These are phyloP conservation scores for Pangasianodon gigas DNA, from an alignment of 2,113 vertebrate genomes.

Conservation along the genomic window DNA sequence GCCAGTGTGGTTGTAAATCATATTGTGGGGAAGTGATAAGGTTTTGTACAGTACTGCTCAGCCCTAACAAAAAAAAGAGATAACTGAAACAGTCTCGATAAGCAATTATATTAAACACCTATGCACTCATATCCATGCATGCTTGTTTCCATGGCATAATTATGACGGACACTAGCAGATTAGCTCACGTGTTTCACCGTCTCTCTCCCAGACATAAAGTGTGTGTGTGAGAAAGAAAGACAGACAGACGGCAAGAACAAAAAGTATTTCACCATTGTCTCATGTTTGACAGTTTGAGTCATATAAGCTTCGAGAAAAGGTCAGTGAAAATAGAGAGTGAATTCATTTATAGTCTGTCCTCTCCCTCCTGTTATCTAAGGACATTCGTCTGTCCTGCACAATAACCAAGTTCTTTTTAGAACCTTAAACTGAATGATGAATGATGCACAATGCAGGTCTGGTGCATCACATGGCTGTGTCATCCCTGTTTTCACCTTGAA, in stretches of 20 bases:
- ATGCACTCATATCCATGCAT: conserved; percentile 7
- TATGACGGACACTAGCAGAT: conserved; percentile 22
- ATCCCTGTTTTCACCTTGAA: conserved; percentile 38
- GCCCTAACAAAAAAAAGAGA: not conserved
- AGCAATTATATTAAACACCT: conserved; percentile 32
- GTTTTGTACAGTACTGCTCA: conserved; percentile 14
- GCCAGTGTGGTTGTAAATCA: conserved; percentile 20
- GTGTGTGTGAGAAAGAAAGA: not conserved
- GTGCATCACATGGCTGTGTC: conserved; percentile 46
- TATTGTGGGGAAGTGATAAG: conserved; percentile 25
- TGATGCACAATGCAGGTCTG: conserved; percentile 15
- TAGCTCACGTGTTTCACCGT: not conserved
- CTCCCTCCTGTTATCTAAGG: conserved; percentile 48
- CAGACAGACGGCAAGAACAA: conserved; percentile 32
- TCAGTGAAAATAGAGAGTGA: conserved; percentile 55
- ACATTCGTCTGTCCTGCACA: conserved; percentile 47
- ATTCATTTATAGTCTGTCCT: conserved; percentile 57
- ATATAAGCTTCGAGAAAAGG: conserved; percentile 53
- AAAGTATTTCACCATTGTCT: conserved; percentile 66
- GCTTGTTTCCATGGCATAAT: conserved; percentile 39
- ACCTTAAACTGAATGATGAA: conserved; percentile 45
- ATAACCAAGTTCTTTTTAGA: conserved; percentile 46
- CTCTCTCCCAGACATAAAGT: not conserved
- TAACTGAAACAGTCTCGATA: conserved; percentile 5
- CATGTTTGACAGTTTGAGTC: conserved; percentile 69